A percentile compares a stretch with the other conserved stretches of the same genome.
These are phyloP conservation scores for Drosophila busckii DNA, from an alignment of 1,140 invertebrate species.

Conservation along the genomic window DNA sequence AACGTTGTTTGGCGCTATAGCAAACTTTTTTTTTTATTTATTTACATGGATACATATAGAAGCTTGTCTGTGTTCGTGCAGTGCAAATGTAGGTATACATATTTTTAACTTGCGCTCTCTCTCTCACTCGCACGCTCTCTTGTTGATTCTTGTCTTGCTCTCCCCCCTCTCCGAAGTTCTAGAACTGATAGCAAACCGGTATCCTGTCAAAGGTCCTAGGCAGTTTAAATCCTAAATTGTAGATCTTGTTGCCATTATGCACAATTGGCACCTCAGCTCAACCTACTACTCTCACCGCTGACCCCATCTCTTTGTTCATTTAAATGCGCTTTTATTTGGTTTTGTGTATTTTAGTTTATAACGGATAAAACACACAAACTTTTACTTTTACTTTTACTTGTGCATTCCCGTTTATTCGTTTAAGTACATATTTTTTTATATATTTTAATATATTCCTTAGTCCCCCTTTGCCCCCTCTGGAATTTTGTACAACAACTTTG, in stretches of 20 bases:
- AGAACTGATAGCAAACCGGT: slow-evolving; percentile 52
- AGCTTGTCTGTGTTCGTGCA: slow-evolving; percentile 7
- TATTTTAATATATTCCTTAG: slow-evolving; percentile 6
- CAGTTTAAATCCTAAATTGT: too few species aligned
- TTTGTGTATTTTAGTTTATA: too few species aligned
- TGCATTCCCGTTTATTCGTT: neutral
- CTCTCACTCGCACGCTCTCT: slow-evolving; percentile 18
- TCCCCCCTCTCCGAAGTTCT: slow-evolving; percentile 12
- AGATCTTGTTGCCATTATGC: too few species aligned
- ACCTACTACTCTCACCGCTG: too few species aligned
- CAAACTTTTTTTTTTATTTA: slow-evolving; percentile 41
- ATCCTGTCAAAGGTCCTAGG: slow-evolving; percentile 60
- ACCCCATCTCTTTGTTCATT: too few species aligned
- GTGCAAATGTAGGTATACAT: slow-evolving; percentile 4
- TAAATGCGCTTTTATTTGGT: too few species aligned
- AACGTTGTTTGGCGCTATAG: slow-evolving; percentile 23
- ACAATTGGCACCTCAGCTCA: too few species aligned
- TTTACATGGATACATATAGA: slow-evolving; percentile 24
- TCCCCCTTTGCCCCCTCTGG: neutral
- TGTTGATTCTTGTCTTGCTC: neutral
- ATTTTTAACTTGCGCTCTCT: slow-evolving; percentile 4
- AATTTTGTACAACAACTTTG: neutral
- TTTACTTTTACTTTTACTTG: slow-evolving; percentile 13
- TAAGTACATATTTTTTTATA: slow-evolving; percentile 7
- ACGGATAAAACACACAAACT: too few species aligned